phyloP scores from a whole-genome alignment of 2,797 vertebrate species.

The Sebastes melanostomus region DNA sequence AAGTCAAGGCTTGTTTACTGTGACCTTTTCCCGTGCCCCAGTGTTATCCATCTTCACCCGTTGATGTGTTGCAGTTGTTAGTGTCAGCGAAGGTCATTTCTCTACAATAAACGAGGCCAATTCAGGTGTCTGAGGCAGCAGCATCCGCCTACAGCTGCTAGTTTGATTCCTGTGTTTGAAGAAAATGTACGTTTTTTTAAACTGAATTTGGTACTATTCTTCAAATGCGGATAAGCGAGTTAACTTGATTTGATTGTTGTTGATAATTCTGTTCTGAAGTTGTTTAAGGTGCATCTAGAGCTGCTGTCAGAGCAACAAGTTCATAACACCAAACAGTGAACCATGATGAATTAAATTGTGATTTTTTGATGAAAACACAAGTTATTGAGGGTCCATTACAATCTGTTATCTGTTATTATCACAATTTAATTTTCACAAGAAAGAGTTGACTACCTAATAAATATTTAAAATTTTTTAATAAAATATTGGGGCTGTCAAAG shows the following conservation, averaged over 20 bases:
- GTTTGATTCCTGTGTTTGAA: constrained; percentile 1
- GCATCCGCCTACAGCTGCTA: background rate
- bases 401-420: background rate
- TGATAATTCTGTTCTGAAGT: background rate
- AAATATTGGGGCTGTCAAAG: too few species aligned
- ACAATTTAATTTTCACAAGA: background rate
- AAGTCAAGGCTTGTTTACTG: constrained; percentile 26
- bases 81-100: constrained; percentile 38
- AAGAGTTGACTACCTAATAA: background rate
- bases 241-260: background rate
- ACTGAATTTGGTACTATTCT: background rate
- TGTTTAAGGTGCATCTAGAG: background rate
- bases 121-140: background rate
- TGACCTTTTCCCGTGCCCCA: constrained; percentile 34
- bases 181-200: background rate
- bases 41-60: constrained; percentile 44
- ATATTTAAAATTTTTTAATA: background rate
- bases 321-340: background rate
- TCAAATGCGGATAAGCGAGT: background rate
- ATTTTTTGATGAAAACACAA: background rate
- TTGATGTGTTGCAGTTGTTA: constrained; percentile 40
- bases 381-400: background rate
- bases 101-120: constrained; percentile 32
- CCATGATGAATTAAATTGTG: background rate
- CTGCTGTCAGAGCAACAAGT: background rate